Evolutionary conservation across 2,797 vertebrate species (phyloP).

Genomic region (Nyctalus aviator): DNA sequence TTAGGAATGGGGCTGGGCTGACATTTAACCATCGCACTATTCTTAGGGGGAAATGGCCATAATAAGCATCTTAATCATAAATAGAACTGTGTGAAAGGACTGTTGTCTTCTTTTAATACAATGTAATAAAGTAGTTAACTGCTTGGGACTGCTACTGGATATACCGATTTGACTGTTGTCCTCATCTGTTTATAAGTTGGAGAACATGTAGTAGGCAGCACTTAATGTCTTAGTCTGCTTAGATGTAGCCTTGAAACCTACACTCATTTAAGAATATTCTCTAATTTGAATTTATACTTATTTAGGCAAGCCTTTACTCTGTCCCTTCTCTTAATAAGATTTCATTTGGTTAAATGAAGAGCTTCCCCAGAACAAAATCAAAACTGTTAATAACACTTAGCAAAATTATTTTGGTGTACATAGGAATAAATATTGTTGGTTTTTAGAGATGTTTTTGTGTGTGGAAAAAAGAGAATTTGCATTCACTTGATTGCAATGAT

Average conservation of each 20-base stretch:
- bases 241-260: constrained; percentile 51
- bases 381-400: constrained; percentile 36
- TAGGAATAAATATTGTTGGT: constrained; percentile 7
- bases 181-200: constrained; percentile 40
- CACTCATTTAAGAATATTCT: constrained; percentile 30
- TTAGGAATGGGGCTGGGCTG: constrained; percentile 75
- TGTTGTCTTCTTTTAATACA: constrained; percentile 62
- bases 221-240: constrained; percentile 48
- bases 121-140: constrained; percentile 50
- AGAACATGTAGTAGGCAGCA: background rate
- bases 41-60: constrained; percentile 72
- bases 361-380: constrained; percentile 13
- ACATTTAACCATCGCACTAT: constrained; percentile 73
- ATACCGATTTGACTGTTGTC: constrained; percentile 11
- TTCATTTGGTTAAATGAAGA: constrained; percentile 22
- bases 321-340: constrained; percentile 11
- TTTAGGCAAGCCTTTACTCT: constrained; percentile 5
- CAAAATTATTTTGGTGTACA: background rate
- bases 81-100: constrained; percentile 61
- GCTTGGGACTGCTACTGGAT: background rate
- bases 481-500: background rate
- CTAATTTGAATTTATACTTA: constrained; percentile 31
- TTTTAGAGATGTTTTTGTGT: background rate
- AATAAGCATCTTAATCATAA: constrained; percentile 73
- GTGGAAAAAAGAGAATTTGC: constrained; percentile 26